phyloP scores from a whole-genome alignment of 2,797 vertebrate genomes.

The Threskiornis aethiopicus region DNA sequence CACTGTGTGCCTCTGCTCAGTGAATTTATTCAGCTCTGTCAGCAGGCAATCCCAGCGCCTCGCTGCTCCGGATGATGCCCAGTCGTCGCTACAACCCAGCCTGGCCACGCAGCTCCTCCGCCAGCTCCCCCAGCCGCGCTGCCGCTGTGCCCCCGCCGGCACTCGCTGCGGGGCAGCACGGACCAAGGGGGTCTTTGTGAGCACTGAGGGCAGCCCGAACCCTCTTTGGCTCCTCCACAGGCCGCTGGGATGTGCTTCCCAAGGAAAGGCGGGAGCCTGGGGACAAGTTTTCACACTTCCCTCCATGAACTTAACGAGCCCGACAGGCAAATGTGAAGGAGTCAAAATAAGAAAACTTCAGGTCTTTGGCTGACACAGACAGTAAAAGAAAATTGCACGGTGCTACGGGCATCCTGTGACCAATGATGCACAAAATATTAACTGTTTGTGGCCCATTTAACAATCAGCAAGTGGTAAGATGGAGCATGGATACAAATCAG shows the following conservation, averaged over 20 bases:
- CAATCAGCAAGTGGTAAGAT: neutral
- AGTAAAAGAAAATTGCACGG: neutral
- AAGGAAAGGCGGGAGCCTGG: neutral
- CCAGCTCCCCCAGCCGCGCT: rapidly evolving
- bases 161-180: rapidly evolving
- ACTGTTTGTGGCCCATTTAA: neutral
- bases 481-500: neutral
- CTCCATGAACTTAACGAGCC: neutral
- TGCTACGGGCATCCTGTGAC: neutral
- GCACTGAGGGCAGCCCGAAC: neutral
- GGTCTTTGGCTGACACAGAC: neutral
- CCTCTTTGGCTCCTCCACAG: neutral
- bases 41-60: neutral
- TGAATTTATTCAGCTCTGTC: neutral
- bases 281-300: neutral
- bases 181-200: neutral
- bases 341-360: neutral
- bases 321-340: neutral
- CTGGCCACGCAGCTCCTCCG: neutral
- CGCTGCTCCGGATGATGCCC: neutral
- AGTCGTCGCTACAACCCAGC: neutral
- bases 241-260: neutral
- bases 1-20: neutral
- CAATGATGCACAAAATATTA: neutral
- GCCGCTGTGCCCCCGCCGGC: rapidly evolving